Percentiles rank a stretch among this genome's conserved stretches.
phyloP scores from a whole-genome alignment of 2,888 invertebrate genomes.

The Agrotis clavis region DNA sequence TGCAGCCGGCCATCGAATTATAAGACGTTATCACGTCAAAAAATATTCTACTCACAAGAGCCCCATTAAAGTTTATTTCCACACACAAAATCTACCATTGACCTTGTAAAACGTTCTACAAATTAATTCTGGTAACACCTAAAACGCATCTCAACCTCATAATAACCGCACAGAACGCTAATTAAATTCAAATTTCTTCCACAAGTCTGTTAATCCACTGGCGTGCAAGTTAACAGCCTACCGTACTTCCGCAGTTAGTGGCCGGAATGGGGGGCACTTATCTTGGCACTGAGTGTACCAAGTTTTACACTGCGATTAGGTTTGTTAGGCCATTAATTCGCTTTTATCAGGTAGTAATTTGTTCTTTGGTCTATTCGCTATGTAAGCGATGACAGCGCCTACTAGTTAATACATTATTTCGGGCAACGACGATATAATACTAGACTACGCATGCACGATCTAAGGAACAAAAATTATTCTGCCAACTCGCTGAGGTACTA shows the following conservation, averaged over 20 bases:
- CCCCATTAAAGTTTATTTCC: background rate
- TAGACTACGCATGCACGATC: no score
- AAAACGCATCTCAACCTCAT: slow-evolving; percentile 9
- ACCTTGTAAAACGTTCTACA: background rate
- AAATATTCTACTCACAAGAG: no score
- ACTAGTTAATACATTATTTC: no score
- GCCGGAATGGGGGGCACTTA: slow-evolving; percentile 55
- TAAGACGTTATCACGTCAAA: no score
- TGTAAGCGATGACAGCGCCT: no score
- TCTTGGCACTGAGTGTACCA: slow-evolving; percentile 43
- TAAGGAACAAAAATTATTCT: no score
- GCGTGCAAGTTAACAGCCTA: slow-evolving; percentile 39
- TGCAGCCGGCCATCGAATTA: no score
- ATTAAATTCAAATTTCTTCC: slow-evolving; percentile 41
- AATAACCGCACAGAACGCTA: slow-evolving; percentile 30
- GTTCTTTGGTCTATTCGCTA: slow-evolving; percentile 8
- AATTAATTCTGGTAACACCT: slow-evolving; percentile 19
- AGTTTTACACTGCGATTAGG: slow-evolving; percentile 41
- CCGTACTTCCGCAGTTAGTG: slow-evolving; percentile 46
- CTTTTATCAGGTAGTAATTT: slow-evolving; percentile 22
- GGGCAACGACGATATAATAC: no score
- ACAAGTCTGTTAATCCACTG: slow-evolving; percentile 35
- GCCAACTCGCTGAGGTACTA: no score
- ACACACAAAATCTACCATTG: background rate
- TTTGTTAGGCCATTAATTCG: slow-evolving; percentile 35